Base-by-base conservation (phyloP, 53 echinoderm and acorn worm genomes). In the Patiria pectinifera region DNA sequence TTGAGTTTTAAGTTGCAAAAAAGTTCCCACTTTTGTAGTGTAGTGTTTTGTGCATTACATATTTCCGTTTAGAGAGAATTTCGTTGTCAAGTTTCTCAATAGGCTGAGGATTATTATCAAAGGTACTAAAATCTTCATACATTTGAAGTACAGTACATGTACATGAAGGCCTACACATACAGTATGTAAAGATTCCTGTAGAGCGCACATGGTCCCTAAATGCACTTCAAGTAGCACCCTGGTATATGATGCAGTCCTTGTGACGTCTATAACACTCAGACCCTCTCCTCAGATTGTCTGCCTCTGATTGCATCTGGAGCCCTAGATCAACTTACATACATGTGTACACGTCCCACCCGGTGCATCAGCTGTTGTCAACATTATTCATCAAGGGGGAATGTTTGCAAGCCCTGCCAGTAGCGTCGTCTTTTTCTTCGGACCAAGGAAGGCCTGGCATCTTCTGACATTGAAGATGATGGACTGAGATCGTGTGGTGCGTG, bases 381-480 rank as follows among this genome's bases (percentile, higher is more conserved):
- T 87, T 72, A 59, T 87, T 87, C 87, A 59, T 23, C 23, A 18
- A 21, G 87, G 18, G 87, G 72, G 87, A 87, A 87, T 87, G 74
- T 48, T 75, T 12, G 87, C 72, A 35, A 35, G 35, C 87, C 59
- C n/a, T 45, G 47, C 61, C 83, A 76, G 25, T 18, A 35, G 47
- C 24, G 58, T 25, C 18, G 48, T 11, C 35, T 26, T 26, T 2
- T 26, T 53, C 53, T 53, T 53, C 53, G 8, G 53, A 53, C 6
- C 35, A 53, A 53, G 53, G 53, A 53, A 53, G 53, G 53, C 8
- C 53, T 2, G 53, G 53, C 53, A 6, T 53, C 53, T 53, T 53
- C 53, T 2, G 53, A 53, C 53, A 6, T 53, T 6, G 8, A 53
- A 53, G 53, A 53, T 6, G 10, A n/a, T 22, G 14, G 49, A 82